phyloP scores from a whole-genome alignment of 2,113 vertebrate genomes.

The Cebidichthys violaceus region DNA sequence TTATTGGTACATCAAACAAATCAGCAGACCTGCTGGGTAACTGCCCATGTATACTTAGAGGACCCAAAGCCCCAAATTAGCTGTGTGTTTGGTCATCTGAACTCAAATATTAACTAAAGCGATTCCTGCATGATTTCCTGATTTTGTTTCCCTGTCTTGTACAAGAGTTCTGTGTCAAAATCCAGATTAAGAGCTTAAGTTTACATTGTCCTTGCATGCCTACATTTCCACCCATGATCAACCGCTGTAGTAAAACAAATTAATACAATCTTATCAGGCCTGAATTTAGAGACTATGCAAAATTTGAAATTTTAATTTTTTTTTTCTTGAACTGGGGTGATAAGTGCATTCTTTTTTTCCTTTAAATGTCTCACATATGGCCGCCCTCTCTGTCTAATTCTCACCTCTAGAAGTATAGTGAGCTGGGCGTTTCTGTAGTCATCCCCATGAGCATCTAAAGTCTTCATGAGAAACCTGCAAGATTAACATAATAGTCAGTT shows the following conservation, averaged over 20 bases:
- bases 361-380: neutral
- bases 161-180: neutral
- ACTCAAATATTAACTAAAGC: neutral
- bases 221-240: neutral
- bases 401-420: conserved; percentile 89
- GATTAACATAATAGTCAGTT: conserved; percentile 22
- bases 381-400: conserved; percentile 3
- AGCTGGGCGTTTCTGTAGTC: conserved; percentile 90
- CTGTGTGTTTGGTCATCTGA: neutral
- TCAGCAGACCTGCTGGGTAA: neutral
- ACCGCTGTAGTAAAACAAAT: neutral
- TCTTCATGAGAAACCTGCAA: conserved; percentile 90
- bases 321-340: neutral
- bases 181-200: neutral
- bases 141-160: neutral
- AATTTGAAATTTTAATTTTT: neutral
- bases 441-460: conserved; percentile 89
- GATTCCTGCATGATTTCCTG: too few species aligned
- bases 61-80: neutral
- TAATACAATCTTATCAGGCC: neutral
- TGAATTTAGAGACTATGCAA: neutral
- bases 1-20: neutral
- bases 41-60: neutral
- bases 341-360: neutral
- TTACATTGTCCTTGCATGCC: neutral